phyloP scores from a whole-genome alignment of 2,797 vertebrate genomes.

The Oreochromis grahami region DNA sequence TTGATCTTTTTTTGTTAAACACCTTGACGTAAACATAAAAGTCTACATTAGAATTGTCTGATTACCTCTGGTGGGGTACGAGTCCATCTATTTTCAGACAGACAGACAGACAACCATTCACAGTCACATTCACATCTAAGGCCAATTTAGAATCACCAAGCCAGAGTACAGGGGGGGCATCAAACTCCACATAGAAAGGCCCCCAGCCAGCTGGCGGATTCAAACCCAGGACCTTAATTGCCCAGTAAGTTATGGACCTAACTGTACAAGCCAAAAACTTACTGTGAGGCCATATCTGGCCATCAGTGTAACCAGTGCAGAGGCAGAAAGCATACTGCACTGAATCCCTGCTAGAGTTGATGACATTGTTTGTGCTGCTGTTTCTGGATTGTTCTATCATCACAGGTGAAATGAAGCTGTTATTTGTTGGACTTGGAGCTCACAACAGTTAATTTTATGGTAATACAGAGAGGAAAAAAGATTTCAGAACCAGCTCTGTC shows the following conservation, averaged over 20 bases:
- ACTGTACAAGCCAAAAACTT: neutral
- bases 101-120: neutral
- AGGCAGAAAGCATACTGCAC: neutral
- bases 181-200: neutral
- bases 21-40: neutral
- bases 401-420: neutral
- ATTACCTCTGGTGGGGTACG: accelerated
- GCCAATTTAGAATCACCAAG: neutral
- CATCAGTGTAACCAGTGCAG: neutral
- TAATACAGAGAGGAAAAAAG: neutral
- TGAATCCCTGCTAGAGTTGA: neutral
- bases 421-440: neutral
- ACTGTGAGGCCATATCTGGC: neutral
- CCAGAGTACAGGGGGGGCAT: neutral
- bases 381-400: neutral
- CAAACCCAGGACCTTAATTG: neutral
- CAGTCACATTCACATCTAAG: neutral
- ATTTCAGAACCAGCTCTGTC: neutral
- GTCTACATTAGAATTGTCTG: neutral
- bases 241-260: accelerated
- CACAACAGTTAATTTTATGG: neutral
- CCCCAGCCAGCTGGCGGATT: neutral
- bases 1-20: neutral
- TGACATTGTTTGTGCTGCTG: neutral
- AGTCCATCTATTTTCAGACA: neutral